Evolutionary conservation across 2,888 invertebrate species (phyloP), one percentile per base, ranked within the genome.

Genomic region (Ecliptopera silaceata): DNA sequence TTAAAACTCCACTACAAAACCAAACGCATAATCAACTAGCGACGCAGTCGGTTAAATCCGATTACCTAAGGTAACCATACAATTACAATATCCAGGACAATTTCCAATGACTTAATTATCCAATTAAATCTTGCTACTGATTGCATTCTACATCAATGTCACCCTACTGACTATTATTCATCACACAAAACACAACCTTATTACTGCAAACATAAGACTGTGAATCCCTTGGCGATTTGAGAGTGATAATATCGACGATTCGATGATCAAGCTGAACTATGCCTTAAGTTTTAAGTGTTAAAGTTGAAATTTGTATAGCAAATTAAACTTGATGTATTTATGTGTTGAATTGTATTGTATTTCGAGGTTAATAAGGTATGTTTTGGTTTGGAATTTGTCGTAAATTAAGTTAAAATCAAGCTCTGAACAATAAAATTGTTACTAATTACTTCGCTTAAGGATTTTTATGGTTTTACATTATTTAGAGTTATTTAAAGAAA

Each of bases 121-220:
- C 74, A 77, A 77, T 76, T 74, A 68, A 65, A 74, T 63, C 69
- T 53, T 44, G 55, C 57, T 65, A 59, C 73, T 76, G 79, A 79
- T 79, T 79, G 75, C 70, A 66, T 72, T 57, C 68, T 79, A 53
- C 49, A 63, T 79, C 79, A 78, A 65, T 71, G 77, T 75, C 76
- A 44, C 58, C 60, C 65, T 68, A 58, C 74, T 32, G 49, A 56
- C 59, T 61, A 53, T 32, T 12, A 12, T 3, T 10, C n/a, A 10
- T 18, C 47, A 53, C 44, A 29, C 55, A 11, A 49, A 56, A 58
- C 29, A 4, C 11, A 2, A 39, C 46, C 38, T 47, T 54, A 46
- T 32, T 8, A 10, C 36, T 6, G 17, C 2, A 8, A 1, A 0
- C 0, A 0, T 45, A 46, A 10, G 22, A 20, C 34, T 42, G 10